These are phyloP conservation scores for Brienomyrus longianalis DNA, from an alignment of 2,113 vertebrate species.

Conservation along the genomic window DNA sequence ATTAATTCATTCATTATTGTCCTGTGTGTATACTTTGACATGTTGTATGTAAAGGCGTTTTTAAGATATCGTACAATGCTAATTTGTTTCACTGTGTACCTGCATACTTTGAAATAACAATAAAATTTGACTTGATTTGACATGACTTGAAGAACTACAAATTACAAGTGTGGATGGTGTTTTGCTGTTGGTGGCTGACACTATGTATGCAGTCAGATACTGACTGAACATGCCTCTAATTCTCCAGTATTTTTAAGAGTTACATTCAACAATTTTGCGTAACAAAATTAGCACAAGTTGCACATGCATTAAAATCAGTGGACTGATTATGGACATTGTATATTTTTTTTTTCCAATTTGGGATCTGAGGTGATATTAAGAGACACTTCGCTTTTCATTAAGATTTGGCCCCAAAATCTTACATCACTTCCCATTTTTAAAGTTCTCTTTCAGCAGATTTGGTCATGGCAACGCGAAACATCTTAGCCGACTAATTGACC, in stretches of 20 bases:
- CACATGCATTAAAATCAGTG: not conserved
- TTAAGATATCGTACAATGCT: not conserved
- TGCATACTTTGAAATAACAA: not conserved
- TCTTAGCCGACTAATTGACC: not conserved
- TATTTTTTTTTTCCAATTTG: not conserved
- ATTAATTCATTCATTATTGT: not conserved
- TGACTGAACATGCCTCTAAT: not conserved
- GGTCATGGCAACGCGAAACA: not conserved
- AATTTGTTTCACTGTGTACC: not conserved
- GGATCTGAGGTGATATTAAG: not conserved
- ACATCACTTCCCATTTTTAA: not conserved
- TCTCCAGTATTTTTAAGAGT: not conserved
- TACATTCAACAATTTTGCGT: not conserved
- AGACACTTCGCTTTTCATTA: not conserved
- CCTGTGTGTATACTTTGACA: not conserved
- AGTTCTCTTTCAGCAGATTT: not conserved
- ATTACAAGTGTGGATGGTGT: not conserved
- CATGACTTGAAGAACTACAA: not conserved
- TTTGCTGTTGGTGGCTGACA: not conserved
- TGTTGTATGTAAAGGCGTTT: not conserved
- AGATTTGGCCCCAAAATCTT: not conserved
- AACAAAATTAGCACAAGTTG: not conserved
- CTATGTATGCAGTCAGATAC: not conserved
- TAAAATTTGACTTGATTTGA: not conserved
- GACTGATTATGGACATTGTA: not conserved